Conservation (phyloP, 2,888 invertebrate species). For the Tenthredo scrophulariae region DNA sequence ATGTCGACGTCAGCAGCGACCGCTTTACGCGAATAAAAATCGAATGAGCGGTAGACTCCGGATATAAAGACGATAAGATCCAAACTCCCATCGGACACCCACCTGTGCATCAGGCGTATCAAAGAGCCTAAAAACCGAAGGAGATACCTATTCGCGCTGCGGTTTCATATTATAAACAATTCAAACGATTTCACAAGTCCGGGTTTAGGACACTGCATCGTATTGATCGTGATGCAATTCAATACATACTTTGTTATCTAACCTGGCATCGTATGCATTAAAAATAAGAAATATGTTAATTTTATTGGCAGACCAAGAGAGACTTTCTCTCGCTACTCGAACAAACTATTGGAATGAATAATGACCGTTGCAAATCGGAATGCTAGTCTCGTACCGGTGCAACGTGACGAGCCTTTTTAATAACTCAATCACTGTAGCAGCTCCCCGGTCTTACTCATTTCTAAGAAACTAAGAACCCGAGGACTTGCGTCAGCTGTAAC, state of each 20-base stretch:
- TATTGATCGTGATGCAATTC: neutral
- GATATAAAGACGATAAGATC: conserved; percentile 14
- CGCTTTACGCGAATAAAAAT: neutral
- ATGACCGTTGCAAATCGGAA: conserved; percentile 22
- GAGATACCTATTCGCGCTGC: neutral
- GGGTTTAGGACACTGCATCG: neutral
- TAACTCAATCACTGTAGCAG: conserved; percentile 19
- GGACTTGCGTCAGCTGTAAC: conserved; percentile 24
- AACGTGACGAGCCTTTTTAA: conserved; percentile 35
- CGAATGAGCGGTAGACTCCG: conserved; percentile 10
- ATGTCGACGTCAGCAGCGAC: neutral
- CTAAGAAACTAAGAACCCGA: neutral
- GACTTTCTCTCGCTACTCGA: conserved; percentile 25
- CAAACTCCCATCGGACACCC: neutral
- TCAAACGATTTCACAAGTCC: neutral
- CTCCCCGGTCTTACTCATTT: neutral
- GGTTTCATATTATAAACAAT: neutral
- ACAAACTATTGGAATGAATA: neutral
- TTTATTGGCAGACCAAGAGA: neutral
- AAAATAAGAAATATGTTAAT: neutral
- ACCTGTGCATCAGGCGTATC: conserved; percentile 5
- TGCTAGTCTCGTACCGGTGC: conserved; percentile 23
- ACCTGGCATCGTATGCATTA: neutral
- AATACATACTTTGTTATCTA: neutral
- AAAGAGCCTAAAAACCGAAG: neutral